Conservation (phyloP, 35 echinoderm and acorn worm genomes). For the Heliocidaris erythrogramma region DNA sequence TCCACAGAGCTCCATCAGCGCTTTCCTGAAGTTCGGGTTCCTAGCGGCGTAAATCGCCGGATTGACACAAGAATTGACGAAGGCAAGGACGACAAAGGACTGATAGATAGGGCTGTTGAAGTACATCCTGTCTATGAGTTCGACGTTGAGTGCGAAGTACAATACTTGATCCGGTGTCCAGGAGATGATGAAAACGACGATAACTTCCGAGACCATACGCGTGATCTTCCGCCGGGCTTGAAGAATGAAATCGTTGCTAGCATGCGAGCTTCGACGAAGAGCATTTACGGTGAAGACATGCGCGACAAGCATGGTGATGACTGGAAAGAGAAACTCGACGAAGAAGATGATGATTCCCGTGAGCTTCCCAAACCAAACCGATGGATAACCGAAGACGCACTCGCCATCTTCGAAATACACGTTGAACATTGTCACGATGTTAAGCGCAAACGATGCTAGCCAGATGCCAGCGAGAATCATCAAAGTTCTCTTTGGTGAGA, state of each 20-base stretch:
- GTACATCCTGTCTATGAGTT: neutral
- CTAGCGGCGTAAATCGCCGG: conserved; percentile 78
- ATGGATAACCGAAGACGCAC: conserved; percentile 37
- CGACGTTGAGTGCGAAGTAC: conserved; percentile 62
- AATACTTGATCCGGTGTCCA: conserved; percentile 75
- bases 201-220: conserved; percentile 65
- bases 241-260: neutral
- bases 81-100: conserved; percentile 60
- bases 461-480: conserved; percentile 42
- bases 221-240: conserved; percentile 29
- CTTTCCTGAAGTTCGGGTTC: conserved; percentile 54
- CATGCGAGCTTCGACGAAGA: neutral
- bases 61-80: conserved; percentile 77
- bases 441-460: conserved; percentile 54
- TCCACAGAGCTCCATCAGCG: conserved; percentile 8
- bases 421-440: conserved; percentile 47
- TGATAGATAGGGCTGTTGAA: conserved; percentile 48
- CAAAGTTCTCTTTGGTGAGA: conserved; percentile 54
- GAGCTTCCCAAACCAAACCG: neutral
- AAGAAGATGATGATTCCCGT: conserved; percentile 58
- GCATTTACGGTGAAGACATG: conserved; percentile 39
- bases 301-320: conserved; percentile 60
- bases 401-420: conserved; percentile 21
- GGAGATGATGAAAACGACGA: conserved; percentile 73
- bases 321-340: conserved; percentile 61